Base-by-base conservation (phyloP, 1,140 invertebrate species). In the Diabrotica virgifera region DNA sequence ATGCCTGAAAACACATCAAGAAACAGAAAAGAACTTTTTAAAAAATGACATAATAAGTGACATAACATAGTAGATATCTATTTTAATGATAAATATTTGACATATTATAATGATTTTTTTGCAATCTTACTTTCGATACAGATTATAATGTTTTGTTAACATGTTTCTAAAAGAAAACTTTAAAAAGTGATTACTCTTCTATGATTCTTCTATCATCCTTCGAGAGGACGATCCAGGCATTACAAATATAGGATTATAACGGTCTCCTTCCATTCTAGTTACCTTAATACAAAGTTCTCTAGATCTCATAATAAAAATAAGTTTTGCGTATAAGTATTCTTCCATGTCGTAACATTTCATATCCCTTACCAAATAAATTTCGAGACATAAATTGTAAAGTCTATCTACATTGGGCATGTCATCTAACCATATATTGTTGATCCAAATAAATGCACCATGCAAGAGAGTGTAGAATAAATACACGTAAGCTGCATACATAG, bases 281-380 rank as follows among this genome's bases (percentile, higher is more conserved):
- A 70, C 10, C 59, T 66, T 70, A 10, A 70, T 66, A n/a, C 62
- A 54, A 5, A 62, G 50, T 37, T 70, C 68, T 40, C 62, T 37
- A 14, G 68, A 70, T 59, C 68, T 50, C 64, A 70, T 70, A 36
- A 70, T 64, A 14, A 70, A 70, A 14, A 70, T 61, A n/a, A 70
- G 36, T 58, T 66, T 36, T 5, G 64, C 38, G 35, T 40, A 70
- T 8, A 70, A 46, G 8, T 66, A 57, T 62, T 70, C 64, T 64
- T 70, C 68, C 9, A 66, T 52, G 9, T 66, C 64, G 57, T 55
- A 66, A 54, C 61, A 57, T 37, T 65, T n/a, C 64, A 66, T 61
- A 58, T 70, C 68, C 62, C 68, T 55, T 24, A 60, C 59, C 6
- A 70, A 10, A 52, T 66, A 66, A 24, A 70, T 40, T 38, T 70